Percentiles rank a stretch among this genome's conserved stretches.
These are phyloP conservation scores for Mythimna vitellina DNA, from an alignment of 2,888 invertebrate species.

Conservation along the genomic window DNA sequence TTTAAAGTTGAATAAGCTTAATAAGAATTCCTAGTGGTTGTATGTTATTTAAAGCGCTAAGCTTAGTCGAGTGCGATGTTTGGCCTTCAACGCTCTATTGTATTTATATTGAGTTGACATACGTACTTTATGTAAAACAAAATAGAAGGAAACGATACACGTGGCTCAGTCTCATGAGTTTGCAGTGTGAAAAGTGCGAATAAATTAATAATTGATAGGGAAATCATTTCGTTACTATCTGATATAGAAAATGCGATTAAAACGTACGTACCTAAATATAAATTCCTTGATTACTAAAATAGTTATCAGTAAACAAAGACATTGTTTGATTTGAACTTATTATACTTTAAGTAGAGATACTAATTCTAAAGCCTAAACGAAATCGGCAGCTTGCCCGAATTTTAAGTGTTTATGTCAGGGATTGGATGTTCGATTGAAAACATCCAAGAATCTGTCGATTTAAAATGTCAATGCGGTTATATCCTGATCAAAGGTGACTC, in stretches of 20 bases:
- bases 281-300: constrained; percentile 7
- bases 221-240: constrained; percentile 9
- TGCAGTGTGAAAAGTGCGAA: constrained; percentile 6
- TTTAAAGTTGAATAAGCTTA: background rate
- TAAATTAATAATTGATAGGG: constrained; percentile 20
- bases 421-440: constrained; percentile 22
- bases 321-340: constrained; percentile 16
- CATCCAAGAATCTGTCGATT: constrained; percentile 19
- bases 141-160: background rate
- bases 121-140: constrained; percentile 5
- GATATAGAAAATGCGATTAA: constrained; percentile 18
- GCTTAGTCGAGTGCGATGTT: background rate
- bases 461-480: constrained; percentile 30
- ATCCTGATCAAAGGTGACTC: constrained; percentile 21
- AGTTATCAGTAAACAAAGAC: constrained; percentile 19
- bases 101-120: constrained; percentile 14
- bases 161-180: background rate
- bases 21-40: constrained; percentile 2
- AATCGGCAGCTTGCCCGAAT: background rate
- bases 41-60: constrained; percentile 13
- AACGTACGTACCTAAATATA: constrained; percentile 11
- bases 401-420: constrained; percentile 17
- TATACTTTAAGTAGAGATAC: background rate
- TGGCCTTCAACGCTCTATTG: background rate
- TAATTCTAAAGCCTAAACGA: constrained; percentile 7